A percentile compares a stretch with the other conserved stretches of the same genome.
phyloP scores from a whole-genome alignment of 2,888 invertebrate species.

The Amphiduros pacificus region DNA sequence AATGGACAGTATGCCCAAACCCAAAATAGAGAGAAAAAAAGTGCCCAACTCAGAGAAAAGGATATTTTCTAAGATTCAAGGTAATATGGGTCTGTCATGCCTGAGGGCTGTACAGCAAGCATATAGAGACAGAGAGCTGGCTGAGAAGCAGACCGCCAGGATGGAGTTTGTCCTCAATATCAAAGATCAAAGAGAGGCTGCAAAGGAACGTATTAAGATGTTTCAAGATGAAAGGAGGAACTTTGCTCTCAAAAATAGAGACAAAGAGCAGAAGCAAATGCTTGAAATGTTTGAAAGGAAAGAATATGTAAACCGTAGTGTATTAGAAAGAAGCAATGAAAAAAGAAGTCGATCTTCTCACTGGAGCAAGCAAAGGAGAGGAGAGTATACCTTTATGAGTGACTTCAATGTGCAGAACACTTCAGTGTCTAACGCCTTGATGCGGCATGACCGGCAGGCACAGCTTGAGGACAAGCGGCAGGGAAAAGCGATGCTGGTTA shows the following conservation, averaged over 20 bases:
- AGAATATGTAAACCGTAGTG: constrained; percentile 42
- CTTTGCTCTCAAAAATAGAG: constrained; percentile 38
- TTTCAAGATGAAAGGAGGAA: constrained; percentile 47
- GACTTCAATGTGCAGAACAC: constrained; percentile 57
- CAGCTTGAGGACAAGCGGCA: constrained; percentile 40
- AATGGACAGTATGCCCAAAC: constrained; percentile 23
- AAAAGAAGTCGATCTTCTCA: constrained; percentile 25
- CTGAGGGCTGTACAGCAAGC: constrained; percentile 56
- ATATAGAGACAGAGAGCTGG: constrained; percentile 51
- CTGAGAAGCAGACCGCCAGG: constrained; percentile 44
- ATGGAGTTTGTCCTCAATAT: constrained; percentile 48
- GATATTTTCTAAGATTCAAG: constrained; percentile 45
- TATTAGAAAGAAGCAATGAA: constrained; percentile 43
- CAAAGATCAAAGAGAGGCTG: constrained; percentile 47
- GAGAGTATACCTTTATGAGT: constrained; percentile 47
- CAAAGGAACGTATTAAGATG: constrained; percentile 44
- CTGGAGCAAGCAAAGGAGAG: constrained; percentile 33
- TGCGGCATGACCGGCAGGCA: constrained; percentile 51
- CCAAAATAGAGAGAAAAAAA: constrained; percentile 28
- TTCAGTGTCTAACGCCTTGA: constrained; percentile 55
- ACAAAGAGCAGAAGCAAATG: constrained; percentile 40
- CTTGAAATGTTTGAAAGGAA: constrained; percentile 42
- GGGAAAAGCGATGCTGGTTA: constrained; percentile 33
- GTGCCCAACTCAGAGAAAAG: constrained; percentile 40
- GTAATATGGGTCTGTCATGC: constrained; percentile 53